These are phyloP conservation scores for Leucoraja erinaceus DNA, from an alignment of 2,113 vertebrate genomes.

Conservation along the genomic window DNA sequence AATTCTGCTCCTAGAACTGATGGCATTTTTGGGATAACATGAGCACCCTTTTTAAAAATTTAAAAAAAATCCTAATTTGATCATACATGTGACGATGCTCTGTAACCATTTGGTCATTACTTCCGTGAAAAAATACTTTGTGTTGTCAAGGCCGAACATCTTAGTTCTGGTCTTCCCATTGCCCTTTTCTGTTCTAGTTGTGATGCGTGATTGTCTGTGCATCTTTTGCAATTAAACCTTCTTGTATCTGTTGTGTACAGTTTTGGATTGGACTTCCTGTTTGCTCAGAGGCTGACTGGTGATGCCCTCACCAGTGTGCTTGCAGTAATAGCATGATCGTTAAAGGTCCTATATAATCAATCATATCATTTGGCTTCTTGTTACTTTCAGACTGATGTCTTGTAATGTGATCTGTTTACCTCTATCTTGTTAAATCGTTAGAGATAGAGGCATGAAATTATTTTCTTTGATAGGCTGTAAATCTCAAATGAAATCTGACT, in stretches of 20 bases:
- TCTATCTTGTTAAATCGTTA: conserved; percentile 2
- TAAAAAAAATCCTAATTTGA: neutral
- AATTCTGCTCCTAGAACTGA: too few relatives aligned
- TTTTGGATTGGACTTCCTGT: conserved; percentile 12
- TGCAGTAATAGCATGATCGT: conserved; percentile 8
- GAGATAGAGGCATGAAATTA: conserved; percentile 19
- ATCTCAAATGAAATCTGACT: conserved; percentile 31
- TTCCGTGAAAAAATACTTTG: neutral
- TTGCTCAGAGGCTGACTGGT: conserved; percentile 18
- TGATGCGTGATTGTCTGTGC: neutral
- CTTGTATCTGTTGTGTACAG: conserved; percentile 22
- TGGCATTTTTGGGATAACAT: neutral
- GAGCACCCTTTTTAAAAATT: too few relatives aligned
- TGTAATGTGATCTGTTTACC: conserved; percentile 31
- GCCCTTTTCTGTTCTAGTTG: conserved; percentile 18
- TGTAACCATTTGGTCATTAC: neutral
- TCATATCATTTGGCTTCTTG: conserved; percentile 1
- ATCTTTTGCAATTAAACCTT: neutral
- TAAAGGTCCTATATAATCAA: neutral
- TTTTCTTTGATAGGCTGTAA: conserved; percentile 20
- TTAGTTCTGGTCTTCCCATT: conserved; percentile 12
- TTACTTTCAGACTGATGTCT: conserved; percentile 7
- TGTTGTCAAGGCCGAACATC: conserved; percentile 32
- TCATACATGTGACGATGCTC: neutral
- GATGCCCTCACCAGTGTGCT: conserved; percentile 15